Evolutionary conservation across 2,113 vertebrate genomes (phyloP), one percentile per base, ranked within the genome.

Genomic region (Pelusios castaneus): DNA sequence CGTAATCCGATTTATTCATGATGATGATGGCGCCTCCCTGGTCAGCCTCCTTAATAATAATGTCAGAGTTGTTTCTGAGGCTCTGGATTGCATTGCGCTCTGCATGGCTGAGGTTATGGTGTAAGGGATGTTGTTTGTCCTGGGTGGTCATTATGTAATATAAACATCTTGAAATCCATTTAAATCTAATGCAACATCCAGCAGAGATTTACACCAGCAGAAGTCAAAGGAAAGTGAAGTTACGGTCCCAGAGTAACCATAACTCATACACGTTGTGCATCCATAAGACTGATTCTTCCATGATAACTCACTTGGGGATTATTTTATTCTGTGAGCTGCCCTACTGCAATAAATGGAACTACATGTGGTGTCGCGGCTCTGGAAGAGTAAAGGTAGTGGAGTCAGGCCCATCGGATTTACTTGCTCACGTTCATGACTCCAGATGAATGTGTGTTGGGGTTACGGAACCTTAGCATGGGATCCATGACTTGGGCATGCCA

Each of bases 121-220:
- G n/a, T n/a, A n/a, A n/a, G n/a, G n/a, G n/a, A n/a, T n/a, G n/a
- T n/a, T n/a, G n/a, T n/a, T n/a, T n/a, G n/a, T 16, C 1, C 29
- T 10, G 43, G 8, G 41, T 16, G 24, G 52, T 9, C 0, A 0
- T 25, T 31, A 5, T 38, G n/a, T 52, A 9, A 34, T 14, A 22
- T 51, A 24, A 78, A 38, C 10, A 43, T 52, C 27, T 1, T 17
- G n/a, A 43, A 82, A 80, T 29, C 7, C 0, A 10, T 10, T 21
- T n/a, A 58, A 91, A 89, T 38, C 76, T 38, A 22, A 0, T 19
- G 34, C 38, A 25, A 1, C 19, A 10, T 79, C 63, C 41, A 43
- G 43, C 45, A 5, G 56, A 0, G 10, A 56, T 88, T 8, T 56
- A 67, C 24, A 1, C 0, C 1, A 6, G 70, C 22, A 11, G 58